phyloP scores from a whole-genome alignment of 2,113 vertebrate species.

The Micromys minutus region DNA sequence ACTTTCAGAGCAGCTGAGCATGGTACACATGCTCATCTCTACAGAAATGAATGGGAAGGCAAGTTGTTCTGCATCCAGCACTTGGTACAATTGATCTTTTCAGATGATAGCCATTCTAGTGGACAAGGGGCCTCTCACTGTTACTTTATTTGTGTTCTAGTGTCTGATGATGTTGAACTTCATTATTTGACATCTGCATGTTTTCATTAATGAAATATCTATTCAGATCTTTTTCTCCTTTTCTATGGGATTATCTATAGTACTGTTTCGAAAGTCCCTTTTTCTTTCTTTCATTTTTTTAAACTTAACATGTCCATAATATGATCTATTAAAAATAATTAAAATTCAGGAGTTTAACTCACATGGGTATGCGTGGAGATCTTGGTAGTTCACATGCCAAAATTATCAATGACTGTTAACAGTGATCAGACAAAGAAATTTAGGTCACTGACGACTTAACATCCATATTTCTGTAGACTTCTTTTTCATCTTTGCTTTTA shows the following conservation, averaged over 20 bases:
- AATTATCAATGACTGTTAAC: conserved; percentile 7
- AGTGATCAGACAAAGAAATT: conserved; percentile 1
- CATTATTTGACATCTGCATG: conserved; percentile 22
- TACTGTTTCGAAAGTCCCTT: conserved; percentile 20
- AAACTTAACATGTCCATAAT: background rate
- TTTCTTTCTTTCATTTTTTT: background rate
- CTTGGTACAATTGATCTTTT: background rate
- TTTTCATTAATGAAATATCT: conserved; percentile 5
- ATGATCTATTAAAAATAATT: background rate
- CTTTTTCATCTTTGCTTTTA: background rate
- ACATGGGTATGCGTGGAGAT: background rate
- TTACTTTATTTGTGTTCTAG: conserved; percentile 33
- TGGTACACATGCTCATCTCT: background rate
- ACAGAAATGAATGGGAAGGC: conserved; percentile 11
- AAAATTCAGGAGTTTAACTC: conserved; percentile 23
- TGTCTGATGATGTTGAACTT: background rate
- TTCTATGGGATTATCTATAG: background rate
- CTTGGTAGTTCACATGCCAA: background rate
- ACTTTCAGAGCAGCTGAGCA: conserved; percentile 2
- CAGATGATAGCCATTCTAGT: conserved; percentile 18
- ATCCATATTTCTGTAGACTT: background rate
- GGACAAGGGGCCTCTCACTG: background rate
- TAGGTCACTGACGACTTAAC: background rate
- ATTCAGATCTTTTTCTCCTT: conserved; percentile 14
- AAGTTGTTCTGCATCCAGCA: conserved; percentile 4